Percentiles rank a stretch among this genome's conserved stretches.
These are phyloP conservation scores for Drosophila niveifrons DNA, from an alignment of 2,888 invertebrate species.

Conservation along the genomic window DNA sequence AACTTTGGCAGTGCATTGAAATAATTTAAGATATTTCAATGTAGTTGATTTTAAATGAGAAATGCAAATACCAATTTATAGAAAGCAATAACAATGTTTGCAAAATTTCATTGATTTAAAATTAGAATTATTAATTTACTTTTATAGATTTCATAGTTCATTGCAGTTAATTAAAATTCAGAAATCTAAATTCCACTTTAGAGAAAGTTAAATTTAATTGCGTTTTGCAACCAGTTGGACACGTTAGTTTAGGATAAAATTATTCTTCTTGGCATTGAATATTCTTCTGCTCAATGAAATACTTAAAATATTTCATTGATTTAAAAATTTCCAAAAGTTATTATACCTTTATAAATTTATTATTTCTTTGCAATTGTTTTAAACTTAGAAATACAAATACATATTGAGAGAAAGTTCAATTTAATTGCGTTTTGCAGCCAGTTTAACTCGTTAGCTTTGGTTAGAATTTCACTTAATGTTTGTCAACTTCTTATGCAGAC, in stretches of 20 bases:
- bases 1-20: slow-evolving; percentile 15
- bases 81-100: not conserved
- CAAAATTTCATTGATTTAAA: too few species aligned
- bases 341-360: too few species aligned
- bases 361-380: too few species aligned
- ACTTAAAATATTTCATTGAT: too few species aligned
- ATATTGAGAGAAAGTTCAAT: too few species aligned
- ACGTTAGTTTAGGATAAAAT: slow-evolving; percentile 2
- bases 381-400: too few species aligned
- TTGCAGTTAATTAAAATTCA: too few species aligned
- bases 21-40: slow-evolving; percentile 1
- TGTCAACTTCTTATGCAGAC: not conserved
- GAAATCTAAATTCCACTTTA: too few species aligned
- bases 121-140: too few species aligned
- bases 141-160: too few species aligned
- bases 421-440: not conserved
- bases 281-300: too few species aligned
- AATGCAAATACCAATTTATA: slow-evolving; percentile 4
- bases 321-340: too few species aligned
- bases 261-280: not conserved
- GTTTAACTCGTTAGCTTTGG: not conserved
- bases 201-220: slow-evolving; percentile 10
- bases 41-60: not conserved
- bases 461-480: slow-evolving; percentile 20
- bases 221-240: not conserved